These are phyloP conservation scores for Pituophis catenifer DNA, from an alignment of 2,113 vertebrate genomes.

Conservation along the genomic window DNA sequence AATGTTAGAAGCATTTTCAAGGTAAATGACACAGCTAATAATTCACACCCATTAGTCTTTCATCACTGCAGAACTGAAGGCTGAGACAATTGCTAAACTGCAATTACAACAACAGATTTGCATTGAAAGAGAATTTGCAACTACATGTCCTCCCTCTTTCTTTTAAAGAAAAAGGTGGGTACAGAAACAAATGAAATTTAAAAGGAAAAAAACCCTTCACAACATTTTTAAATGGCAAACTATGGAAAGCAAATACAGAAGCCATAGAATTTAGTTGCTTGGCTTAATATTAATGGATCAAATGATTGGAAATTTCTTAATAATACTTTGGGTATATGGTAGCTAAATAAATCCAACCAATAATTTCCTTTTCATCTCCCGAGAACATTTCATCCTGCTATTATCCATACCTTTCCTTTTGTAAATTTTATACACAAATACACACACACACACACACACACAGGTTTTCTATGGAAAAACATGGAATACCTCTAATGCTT, in stretches of 20 bases:
- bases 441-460: background rate
- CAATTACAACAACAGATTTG: conserved; percentile 61
- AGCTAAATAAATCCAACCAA: background rate
- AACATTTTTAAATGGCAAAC: background rate
- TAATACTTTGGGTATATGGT: background rate
- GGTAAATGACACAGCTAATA: conserved; percentile 54
- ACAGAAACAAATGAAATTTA: conserved; percentile 33
- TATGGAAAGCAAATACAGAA: background rate
- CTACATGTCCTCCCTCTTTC: conserved; percentile 34
- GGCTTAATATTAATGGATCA: background rate
- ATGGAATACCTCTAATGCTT: background rate
- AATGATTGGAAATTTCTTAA: background rate
- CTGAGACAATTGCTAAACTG: conserved; percentile 60
- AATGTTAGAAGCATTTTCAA: conserved; percentile 45
- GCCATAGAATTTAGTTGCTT: background rate
- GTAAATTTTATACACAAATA: background rate
- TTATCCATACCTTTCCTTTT: background rate
- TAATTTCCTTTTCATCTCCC: background rate
- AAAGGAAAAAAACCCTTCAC: background rate
- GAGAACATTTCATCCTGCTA: background rate
- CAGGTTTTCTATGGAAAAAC: background rate
- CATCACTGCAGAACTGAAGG: conserved; percentile 57
- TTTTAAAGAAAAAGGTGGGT: conserved; percentile 27
- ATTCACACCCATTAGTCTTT: conserved; percentile 60
- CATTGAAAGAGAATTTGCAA: conserved; percentile 49